Evolutionary conservation across 2,113 vertebrate genomes (phyloP).

Genomic region (Oryctolagus cuniculus): DNA sequence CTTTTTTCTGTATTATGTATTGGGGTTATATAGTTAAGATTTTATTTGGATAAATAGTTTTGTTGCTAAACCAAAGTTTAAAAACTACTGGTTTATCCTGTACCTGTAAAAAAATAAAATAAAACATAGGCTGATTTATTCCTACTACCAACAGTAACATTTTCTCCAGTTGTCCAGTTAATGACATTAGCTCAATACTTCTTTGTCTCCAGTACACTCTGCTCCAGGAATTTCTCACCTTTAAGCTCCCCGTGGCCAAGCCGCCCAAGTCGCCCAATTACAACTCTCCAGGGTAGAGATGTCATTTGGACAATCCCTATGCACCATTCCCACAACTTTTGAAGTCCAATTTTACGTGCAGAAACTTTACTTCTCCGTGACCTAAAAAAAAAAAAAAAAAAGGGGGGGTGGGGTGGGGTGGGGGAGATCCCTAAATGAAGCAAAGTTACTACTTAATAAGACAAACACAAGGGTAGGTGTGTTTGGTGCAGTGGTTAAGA

Average conservation of each 20-base stretch:
- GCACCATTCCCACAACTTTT: conserved; percentile 99
- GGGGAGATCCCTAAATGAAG: neutral
- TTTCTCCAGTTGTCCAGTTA: neutral
- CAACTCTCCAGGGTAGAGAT: conserved; percentile 97
- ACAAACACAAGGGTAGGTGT: neutral
- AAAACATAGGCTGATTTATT: neutral
- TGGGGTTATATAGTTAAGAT: neutral
- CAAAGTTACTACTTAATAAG: neutral
- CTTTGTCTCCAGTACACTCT: too few relatives aligned
- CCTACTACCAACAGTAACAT: neutral
- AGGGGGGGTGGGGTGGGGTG: neutral
- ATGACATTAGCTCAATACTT: neutral
- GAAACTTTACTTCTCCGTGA: conserved; percentile 95
- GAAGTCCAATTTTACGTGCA: conserved; percentile 95
- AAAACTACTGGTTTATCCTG: neutral
- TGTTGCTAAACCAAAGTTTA: conserved; percentile 11
- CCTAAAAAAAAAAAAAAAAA: conserved; percentile 85
- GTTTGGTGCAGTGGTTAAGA: too few relatives aligned
- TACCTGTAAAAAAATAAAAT: neutral
- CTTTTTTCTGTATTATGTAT: neutral
- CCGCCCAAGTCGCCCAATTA: conserved; percentile 97
- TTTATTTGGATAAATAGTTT: conserved; percentile 13
- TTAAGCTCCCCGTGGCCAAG: conserved; percentile 97
- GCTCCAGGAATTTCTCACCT: conserved; percentile 86
- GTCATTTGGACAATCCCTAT: conserved; percentile 98